Evolutionary conservation across 2,113 vertebrate genomes (phyloP).

Genomic region (Nettapus auritus): DNA sequence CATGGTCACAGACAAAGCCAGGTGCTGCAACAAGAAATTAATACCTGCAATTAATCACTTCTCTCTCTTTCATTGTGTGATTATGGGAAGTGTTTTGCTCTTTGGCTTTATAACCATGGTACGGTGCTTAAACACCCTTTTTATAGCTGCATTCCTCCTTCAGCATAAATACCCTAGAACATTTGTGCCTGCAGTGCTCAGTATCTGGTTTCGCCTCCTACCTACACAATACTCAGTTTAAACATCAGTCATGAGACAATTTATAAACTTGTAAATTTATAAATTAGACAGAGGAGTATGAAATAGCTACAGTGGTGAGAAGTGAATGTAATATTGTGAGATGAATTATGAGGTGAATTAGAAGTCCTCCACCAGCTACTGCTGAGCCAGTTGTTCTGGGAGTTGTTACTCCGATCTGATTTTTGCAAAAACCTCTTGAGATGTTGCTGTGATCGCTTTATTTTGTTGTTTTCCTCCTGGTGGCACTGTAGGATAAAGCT

Average conservation of each 20-base stretch:
- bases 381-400: not conserved
- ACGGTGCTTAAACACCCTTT: not conserved
- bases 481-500: slow-evolving; percentile 24
- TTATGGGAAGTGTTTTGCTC: not conserved
- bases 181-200: not conserved
- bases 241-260: not conserved
- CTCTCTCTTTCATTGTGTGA: not conserved
- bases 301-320: not conserved
- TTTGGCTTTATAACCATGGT: not conserved
- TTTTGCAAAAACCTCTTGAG: not conserved
- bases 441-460: not conserved
- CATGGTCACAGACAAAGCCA: not conserved
- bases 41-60: not conserved
- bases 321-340: not conserved
- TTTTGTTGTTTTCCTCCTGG: slow-evolving; percentile 47
- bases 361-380: not conserved
- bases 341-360: not conserved
- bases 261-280: rapidly evolving
- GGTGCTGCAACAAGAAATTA: not conserved
- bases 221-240: not conserved
- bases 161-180: not conserved
- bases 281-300: not conserved
- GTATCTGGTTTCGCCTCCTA: not conserved
- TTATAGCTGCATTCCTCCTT: not conserved
- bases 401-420: not conserved